Evolutionary conservation across 2,888 invertebrate genomes (phyloP).

Genomic region (Epinotia demarniana): DNA sequence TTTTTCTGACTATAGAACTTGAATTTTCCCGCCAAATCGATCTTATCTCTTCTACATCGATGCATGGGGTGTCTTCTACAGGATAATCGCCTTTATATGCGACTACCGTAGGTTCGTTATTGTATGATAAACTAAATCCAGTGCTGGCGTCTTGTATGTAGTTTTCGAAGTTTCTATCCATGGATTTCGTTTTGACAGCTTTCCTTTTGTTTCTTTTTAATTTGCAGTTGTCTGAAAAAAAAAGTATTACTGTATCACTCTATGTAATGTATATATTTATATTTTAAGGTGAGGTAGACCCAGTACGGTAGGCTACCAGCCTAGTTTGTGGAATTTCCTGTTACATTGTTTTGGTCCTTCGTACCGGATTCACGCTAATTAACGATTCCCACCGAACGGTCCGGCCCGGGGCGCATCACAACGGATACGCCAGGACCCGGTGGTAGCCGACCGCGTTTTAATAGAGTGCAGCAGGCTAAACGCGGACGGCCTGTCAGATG

Average conservation of each 20-base stretch:
- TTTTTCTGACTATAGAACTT: constrained; percentile 54
- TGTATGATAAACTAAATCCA: constrained; percentile 62
- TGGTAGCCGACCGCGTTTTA: too few species aligned
- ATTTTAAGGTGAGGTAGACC: background rate
- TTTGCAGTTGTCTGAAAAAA: constrained; percentile 75
- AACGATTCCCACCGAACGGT: too few species aligned
- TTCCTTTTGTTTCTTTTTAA: constrained; percentile 77
- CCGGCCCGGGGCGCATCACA: too few species aligned
- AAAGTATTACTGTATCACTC: constrained; percentile 31
- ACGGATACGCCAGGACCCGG: too few species aligned
- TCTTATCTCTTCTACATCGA: constrained; percentile 60
- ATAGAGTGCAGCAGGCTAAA: too few species aligned
- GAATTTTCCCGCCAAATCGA: constrained; percentile 64
- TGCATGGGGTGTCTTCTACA: constrained; percentile 47
- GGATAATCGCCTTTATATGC: constrained; percentile 34
- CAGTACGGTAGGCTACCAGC: too few species aligned
- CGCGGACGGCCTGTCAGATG: too few species aligned
- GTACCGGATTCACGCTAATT: background rate
- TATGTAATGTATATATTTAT: too few species aligned
- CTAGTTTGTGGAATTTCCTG: background rate
- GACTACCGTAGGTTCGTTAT: constrained; percentile 2
- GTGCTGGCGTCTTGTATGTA: constrained; percentile 63
- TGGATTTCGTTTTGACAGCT: constrained; percentile 66
- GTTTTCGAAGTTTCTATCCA: constrained; percentile 63
- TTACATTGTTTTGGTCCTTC: constrained; percentile 3